Conservation (phyloP, 2,888 invertebrate species). For the Eristalis arbustorum region DNA sequence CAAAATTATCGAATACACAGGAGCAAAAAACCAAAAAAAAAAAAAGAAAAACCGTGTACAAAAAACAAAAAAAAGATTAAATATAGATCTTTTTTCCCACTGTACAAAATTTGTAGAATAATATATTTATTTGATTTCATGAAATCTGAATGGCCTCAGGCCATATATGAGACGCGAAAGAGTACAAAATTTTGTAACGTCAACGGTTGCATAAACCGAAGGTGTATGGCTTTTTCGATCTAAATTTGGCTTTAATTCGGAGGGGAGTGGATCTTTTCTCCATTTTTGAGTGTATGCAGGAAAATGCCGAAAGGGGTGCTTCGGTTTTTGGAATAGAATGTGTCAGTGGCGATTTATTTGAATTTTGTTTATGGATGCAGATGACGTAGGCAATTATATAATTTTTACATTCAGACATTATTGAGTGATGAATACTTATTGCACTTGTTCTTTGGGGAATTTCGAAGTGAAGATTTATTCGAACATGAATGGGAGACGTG, state of each 20-base stretch:
- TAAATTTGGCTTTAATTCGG: constrained; percentile 7
- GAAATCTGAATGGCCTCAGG: constrained; percentile 23
- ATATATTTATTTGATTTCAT: constrained; percentile 28
- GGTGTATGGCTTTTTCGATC: neutral
- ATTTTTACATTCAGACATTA: constrained; percentile 25
- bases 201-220: constrained; percentile 38
- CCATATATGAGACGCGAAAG: constrained; percentile 37
- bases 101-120: constrained; percentile 41
- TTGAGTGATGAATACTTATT: constrained; percentile 43
- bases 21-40: neutral
- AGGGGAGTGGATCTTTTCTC: constrained; percentile 6
- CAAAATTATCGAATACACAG: constrained; percentile 37
- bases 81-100: constrained; percentile 64
- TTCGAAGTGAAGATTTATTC: neutral
- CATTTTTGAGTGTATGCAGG: constrained; percentile 10
- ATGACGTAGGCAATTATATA: constrained; percentile 55
- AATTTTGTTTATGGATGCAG: constrained; percentile 39
- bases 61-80: constrained; percentile 67
- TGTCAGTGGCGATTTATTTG: constrained; percentile 29
- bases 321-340: neutral
- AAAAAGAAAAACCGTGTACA: constrained; percentile 7
- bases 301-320: constrained; percentile 6
- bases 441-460: neutral
- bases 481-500: neutral
- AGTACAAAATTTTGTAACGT: constrained; percentile 30